A percentile compares a stretch with the other conserved stretches of the same genome.
phyloP scores from a whole-genome alignment of 2,888 invertebrate species.

The Baccha elongata region DNA sequence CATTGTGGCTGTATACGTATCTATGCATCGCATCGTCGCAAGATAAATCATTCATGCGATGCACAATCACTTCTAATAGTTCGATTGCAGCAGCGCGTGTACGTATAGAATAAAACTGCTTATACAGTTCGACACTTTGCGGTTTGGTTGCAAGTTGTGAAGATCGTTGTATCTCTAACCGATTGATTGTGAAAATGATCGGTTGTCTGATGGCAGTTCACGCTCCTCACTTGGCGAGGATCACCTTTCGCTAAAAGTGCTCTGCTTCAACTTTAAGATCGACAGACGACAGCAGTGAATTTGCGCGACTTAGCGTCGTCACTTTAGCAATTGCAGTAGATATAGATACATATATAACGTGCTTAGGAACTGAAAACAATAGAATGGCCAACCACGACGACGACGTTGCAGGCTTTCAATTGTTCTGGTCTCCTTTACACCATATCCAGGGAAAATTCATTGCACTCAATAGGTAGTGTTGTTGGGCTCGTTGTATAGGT shows the following conservation, averaged over 20 bases:
- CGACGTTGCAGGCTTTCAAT: conserved; percentile 28
- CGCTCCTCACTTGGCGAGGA: conserved; percentile 15
- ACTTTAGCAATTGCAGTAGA: conserved; percentile 8
- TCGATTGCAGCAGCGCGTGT: conserved; percentile 40
- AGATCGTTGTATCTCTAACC: conserved; percentile 21
- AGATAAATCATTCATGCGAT: conserved; percentile 67
- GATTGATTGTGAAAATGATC: conserved; percentile 65
- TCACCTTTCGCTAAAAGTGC: conserved; percentile 36
- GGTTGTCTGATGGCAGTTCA: conserved; percentile 37
- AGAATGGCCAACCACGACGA: conserved; percentile 33
- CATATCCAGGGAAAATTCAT: conserved; percentile 5
- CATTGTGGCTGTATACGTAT: conserved; percentile 29
- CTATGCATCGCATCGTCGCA: not conserved
- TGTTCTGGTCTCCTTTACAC: conserved; percentile 30
- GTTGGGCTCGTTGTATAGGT: conserved; percentile 38
- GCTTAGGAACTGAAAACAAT: conserved; percentile 50
- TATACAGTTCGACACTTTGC: conserved; percentile 63
- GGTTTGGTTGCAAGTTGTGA: conserved; percentile 55
- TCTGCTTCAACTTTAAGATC: not conserved
- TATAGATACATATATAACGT: no score
- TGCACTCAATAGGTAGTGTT: conserved; percentile 49
- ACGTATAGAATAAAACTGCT: conserved; percentile 44
- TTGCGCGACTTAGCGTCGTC: conserved; percentile 64
- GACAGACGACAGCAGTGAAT: conserved; percentile 33
- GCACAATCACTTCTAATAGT: conserved; percentile 60